Evolutionary conservation across 2,113 vertebrate species (phyloP), one percentile per base, ranked within the genome.

Genomic region (Eurystomus gularis): DNA sequence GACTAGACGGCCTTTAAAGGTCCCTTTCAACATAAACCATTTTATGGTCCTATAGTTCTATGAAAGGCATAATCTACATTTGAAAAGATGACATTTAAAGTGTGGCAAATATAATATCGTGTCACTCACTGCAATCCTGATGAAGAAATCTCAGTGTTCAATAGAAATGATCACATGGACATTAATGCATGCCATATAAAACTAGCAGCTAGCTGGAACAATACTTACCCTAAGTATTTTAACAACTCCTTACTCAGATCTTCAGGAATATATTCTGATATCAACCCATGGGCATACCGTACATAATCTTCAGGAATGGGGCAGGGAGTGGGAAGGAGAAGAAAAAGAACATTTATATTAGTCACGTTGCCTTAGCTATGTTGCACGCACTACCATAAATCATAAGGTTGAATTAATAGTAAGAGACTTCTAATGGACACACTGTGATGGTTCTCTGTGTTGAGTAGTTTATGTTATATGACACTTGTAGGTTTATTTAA

Each of bases 261-360:
- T 96, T 98, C 98, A 90, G 97, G 96, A 97, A 99, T 98, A 94
- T 99, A 99, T 86, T 99, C 99, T 9, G 99, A 99, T 97, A 99
- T 97, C 85, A 99, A 98, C 48, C 99, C 99, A 84, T 99, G 98
- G 65, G 99, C 99, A 57, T 99, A 99, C 15, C 98, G 96, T 24
- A 99, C 37, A 65, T 98, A 99, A 86, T 99, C 99, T 96, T 99
- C 99, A 97, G 73, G 85, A 97, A 58, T 82, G 26, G 52, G 39
- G 52, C 76, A 70, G 61, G 55, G 70, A 93, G 66, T 10, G 23
- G 52, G 23, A 62, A 85, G 33, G 23, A 81, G 7, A 65, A 90
- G 58, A 92, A 83, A 92, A 92, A 86, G 72, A 95, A 92, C 61
- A 86, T 82, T 81, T 39, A 57, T 11, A 25, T 96, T 60, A 84